These are phyloP conservation scores for Lottia scabra DNA, from an alignment of 2,888 invertebrate species.

Conservation along the genomic window DNA sequence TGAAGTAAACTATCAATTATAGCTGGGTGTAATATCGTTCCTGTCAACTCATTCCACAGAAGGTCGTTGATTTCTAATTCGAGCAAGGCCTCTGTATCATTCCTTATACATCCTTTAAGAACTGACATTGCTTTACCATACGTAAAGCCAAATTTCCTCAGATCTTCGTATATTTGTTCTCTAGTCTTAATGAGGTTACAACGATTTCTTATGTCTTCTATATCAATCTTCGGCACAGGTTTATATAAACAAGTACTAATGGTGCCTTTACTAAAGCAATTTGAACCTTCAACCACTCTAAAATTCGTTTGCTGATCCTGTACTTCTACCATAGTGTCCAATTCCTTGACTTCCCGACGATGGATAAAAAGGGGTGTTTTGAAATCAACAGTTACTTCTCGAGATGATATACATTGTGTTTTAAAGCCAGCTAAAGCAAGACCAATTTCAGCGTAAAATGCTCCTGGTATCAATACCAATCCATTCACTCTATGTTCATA, in stretches of 20 bases:
- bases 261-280: not conserved
- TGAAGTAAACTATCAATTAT: constrained; percentile 46
- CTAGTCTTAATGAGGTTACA: not conserved
- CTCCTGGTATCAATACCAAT: constrained; percentile 39
- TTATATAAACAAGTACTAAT: not conserved
- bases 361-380: not conserved
- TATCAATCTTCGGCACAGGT: not conserved
- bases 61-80: not conserved
- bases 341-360: not conserved
- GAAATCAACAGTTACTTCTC: not conserved
- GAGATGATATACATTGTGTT: not conserved
- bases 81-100: constrained; percentile 3
- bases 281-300: not conserved
- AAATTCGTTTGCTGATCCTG: not conserved
- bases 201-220: not conserved
- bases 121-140: constrained; percentile 8
- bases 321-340: not conserved
- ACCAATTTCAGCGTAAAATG: constrained; percentile 44
- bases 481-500: constrained; percentile 42
- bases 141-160: constrained; percentile 3
- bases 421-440: constrained; percentile 30
- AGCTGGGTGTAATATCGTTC: constrained; percentile 41
- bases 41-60: constrained; percentile 24
- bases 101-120: not conserved
- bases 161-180: constrained; percentile 10